These are phyloP conservation scores for Oikopleura dioica DNA, from an alignment of 23 tunicate species.

Conservation along the genomic window DNA sequence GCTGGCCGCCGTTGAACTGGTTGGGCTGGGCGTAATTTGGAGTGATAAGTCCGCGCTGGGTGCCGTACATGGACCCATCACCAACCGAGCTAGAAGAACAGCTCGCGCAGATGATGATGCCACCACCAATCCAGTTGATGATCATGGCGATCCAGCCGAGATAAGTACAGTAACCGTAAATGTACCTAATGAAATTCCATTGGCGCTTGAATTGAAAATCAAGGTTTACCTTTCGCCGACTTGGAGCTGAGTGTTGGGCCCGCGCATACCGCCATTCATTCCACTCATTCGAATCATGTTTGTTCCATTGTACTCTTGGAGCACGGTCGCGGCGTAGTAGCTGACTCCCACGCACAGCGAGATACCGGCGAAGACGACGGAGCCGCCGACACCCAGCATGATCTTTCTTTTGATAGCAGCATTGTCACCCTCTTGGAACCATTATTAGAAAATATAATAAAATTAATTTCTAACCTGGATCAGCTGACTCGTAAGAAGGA, in stretches of 20 bases:
- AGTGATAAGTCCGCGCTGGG: too few relatives aligned
- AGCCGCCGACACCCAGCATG: not conserved
- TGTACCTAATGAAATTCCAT: too few relatives aligned
- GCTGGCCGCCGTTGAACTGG: too few relatives aligned
- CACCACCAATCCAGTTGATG: slow-evolving; percentile 38
- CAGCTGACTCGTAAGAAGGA: not conserved
- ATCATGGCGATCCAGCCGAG: slow-evolving; percentile 88
- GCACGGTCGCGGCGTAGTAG: not conserved
- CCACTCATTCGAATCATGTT: not conserved
- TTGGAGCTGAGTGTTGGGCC: too few relatives aligned
- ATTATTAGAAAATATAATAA: too few relatives aligned
- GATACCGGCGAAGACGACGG: not conserved
- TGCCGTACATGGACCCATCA: not conserved
- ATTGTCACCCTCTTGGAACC: not conserved
- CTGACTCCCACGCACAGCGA: not conserved
- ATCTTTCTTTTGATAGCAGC: not conserved
- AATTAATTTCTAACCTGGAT: too few relatives aligned
- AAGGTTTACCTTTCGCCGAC: too few relatives aligned
- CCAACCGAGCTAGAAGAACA: not conserved
- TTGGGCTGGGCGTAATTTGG: too few relatives aligned
- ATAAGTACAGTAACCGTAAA: slow-evolving; percentile 50
- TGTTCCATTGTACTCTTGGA: not conserved
- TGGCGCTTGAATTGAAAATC: too few relatives aligned
- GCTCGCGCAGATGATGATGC: not conserved
- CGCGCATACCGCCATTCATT: not conserved